Base-by-base conservation (phyloP, 1,140 invertebrate species). In the Anastrepha obliqua region DNA sequence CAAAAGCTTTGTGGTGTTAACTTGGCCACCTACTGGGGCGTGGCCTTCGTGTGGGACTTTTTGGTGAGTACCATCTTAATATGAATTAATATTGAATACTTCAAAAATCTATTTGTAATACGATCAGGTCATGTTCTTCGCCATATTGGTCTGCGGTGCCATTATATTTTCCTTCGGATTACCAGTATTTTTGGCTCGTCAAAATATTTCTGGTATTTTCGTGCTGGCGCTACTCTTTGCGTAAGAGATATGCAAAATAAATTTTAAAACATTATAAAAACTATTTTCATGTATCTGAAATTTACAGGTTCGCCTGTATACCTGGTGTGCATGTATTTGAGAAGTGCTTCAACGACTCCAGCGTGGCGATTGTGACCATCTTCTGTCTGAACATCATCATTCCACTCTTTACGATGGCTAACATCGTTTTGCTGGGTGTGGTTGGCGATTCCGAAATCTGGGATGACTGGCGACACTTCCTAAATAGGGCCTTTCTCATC, bases 351-450 rank as follows among this genome's bases (percentile, higher is more conserved):
- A 91, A 92, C 29, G 95, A 96, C 88, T 93, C 95, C 0, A 96
- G 95, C 89, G 91, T 96, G 17, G 95, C 95, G 17, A 96, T 95
- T 91, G 96, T 96, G 93, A 93, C 95, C 0, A 94, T 96, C 11
- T 96, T 96, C 90, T 96, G 95, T 88, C 91, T 94, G 7, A 96
- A 96, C 91, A 94, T 95, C 7, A 95, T 96, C 88, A 93, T 95
- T 47, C 95, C 95, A 0, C 91, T 95, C 29, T 89, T 93, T 2
- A 95, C 95, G n/a, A 92, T 96, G 87, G 94, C 95, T 6, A 93
- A 95, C 6, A 94, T 96, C 11, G 92, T 96, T 7, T 94, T 96
- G 2, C 92, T 96, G 58, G 95, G 96, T 89, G 94, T 96, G 51
- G 94, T 96, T 6, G 95, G 95, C 1, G 95, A 95, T 59, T 95